A percentile compares a stretch with the other conserved stretches of the same genome.
phyloP scores from a whole-genome alignment of 2,888 invertebrate genomes.

The Pterobdella sp. region DNA sequence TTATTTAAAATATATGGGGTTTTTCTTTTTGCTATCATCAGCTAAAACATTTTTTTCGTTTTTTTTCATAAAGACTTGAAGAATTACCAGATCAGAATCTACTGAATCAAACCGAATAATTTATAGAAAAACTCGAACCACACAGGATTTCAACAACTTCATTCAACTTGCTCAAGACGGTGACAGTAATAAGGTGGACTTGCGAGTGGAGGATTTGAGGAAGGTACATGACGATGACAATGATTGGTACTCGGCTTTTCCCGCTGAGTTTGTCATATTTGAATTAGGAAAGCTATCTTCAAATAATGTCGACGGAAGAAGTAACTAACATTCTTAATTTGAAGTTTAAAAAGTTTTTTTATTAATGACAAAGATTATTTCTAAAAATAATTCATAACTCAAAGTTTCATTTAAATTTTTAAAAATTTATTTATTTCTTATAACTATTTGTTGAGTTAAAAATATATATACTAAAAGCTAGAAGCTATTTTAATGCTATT shows the following conservation, averaged over 20 bases:
- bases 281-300: conserved; percentile 21
- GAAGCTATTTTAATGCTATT: too few species aligned
- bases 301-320: conserved; percentile 3
- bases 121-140: too few species aligned
- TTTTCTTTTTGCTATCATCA: too few species aligned
- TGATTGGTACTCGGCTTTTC: conserved; percentile 20
- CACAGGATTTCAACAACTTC: conserved; percentile 23
- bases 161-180: conserved; percentile 18
- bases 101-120: too few species aligned
- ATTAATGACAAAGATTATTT: neutral
- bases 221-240: neutral
- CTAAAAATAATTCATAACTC: too few species aligned
- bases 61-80: neutral
- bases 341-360: neutral
- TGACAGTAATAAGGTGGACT: conserved; percentile 12
- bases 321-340: neutral
- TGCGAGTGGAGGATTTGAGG: neutral
- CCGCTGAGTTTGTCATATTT: neutral
- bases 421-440: too few species aligned
- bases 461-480: too few species aligned
- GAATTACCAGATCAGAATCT: neutral
- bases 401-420: neutral
- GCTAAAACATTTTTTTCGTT: too few species aligned
- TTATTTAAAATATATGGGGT: too few species aligned
- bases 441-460: too few species aligned